phyloP scores from a whole-genome alignment of 2,888 invertebrate species.

The Plebejus anna region DNA sequence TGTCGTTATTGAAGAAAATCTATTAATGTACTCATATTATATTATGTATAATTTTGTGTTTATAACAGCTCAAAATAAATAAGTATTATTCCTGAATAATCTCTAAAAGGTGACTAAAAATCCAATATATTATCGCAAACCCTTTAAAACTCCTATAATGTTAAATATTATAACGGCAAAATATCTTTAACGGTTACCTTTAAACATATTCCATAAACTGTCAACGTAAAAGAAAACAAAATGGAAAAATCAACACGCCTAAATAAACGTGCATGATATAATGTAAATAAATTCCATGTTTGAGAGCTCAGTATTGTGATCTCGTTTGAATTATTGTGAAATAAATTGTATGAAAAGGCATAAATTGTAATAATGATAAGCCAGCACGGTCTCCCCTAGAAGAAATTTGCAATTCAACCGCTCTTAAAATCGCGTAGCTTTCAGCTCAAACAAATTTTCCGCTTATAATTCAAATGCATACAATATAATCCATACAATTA shows the following conservation, averaged over 20 bases:
- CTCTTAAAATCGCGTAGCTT: conserved; percentile 35
- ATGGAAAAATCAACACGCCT: conserved; percentile 4
- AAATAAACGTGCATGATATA: conserved; percentile 6
- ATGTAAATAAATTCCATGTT: conserved; percentile 21
- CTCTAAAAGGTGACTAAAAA: too few species aligned
- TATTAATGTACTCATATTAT: too few species aligned
- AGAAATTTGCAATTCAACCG: conserved; percentile 43
- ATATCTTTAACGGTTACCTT: too few species aligned
- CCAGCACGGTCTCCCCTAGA: conserved; percentile 38
- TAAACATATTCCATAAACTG: background rate
- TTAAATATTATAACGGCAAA: too few species aligned
- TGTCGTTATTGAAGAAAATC: too few species aligned
- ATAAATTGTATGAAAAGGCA: conserved; percentile 39
- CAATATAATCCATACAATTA: conserved; percentile 6
- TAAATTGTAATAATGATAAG: conserved; percentile 42
- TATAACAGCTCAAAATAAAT: too few species aligned
- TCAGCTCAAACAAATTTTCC: conserved; percentile 30
- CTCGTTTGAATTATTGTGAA: conserved; percentile 33
- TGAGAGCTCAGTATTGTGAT: conserved; percentile 6
- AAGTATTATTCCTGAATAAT: too few species aligned
- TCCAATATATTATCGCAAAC: too few species aligned
- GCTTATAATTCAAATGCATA: conserved; percentile 17
- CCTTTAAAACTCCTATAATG: too few species aligned
- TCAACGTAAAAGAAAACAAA: conserved; percentile 2
- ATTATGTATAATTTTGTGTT: too few species aligned